Base-by-base conservation (phyloP, 2,113 vertebrate genomes). In the Nettapus auritus region DNA sequence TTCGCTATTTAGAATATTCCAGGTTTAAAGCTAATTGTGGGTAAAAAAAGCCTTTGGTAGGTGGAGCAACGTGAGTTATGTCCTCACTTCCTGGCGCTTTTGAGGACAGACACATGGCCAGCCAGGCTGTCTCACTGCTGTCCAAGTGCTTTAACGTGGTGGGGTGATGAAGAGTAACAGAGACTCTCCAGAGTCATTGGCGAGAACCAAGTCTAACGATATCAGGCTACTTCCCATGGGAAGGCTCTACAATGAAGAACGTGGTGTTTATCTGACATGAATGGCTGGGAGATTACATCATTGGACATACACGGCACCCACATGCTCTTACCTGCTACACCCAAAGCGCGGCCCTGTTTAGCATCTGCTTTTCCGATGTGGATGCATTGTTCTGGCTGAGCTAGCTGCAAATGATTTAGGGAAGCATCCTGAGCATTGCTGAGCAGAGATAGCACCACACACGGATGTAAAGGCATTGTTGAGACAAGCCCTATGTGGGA, bases 381-480 rank as follows among this genome's bases (percentile, higher is more conserved):
- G 36, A 40, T 60, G 42, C 69, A 96, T 95, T 96, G 92, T 97
- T 96, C 83, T 94, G 74, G 36, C 64, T 48, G 28, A 68, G 55
- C 26, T 83, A 75, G 82, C 13, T 60, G 84, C 48, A 90, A 85
- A 56, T 64, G 21, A 16, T 64, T 78, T 79, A 90, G 94, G 92
- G 57, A 95, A 95, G 69, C 76, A 88, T 53, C 86, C 22, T 50
- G 42, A 71, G 48, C 13, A 0, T 93, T 96, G 96, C 57, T 90
- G 82, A 90, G 38, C 76, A 84, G 82, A 91, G 95, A 97, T 95
- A 97, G 93, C 94, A 70, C 64, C 38, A 81, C 21, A 67, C 26
- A 56, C 3, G 13, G 90, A 90, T 86, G 77, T 53, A 86, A 89
- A 77, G 29, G 73, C 90, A 95, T 94, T 96, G 94, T 95, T 96